Evolutionary conservation across 2,888 invertebrate species (phyloP).

Genomic region (Melanargia galathea): DNA sequence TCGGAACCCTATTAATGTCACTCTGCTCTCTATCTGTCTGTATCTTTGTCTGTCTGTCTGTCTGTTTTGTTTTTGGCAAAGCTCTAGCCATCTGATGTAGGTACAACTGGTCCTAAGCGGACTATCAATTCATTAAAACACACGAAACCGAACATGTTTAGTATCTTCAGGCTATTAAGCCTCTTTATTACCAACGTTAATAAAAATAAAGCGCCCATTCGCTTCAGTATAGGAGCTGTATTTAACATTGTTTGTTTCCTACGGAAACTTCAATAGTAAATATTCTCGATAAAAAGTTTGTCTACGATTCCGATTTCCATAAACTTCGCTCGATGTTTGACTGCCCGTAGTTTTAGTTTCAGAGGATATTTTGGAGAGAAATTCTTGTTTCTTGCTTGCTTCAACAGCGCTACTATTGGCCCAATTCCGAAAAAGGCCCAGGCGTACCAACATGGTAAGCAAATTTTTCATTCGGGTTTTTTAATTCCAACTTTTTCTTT

Average conservation of each 20-base stretch:
- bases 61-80: too few species aligned
- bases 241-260: constrained; percentile 25
- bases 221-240: constrained; percentile 2
- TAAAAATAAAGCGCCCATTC: constrained; percentile 8
- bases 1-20: too few species aligned
- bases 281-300: constrained; percentile 23
- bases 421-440: not conserved
- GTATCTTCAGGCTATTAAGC: not conserved
- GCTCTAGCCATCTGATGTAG: too few species aligned
- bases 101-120: too few species aligned
- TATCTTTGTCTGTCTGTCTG: too few species aligned
- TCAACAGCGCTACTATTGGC: constrained; percentile 11
- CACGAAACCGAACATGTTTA: not conserved
- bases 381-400: constrained; percentile 18
- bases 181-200: constrained; percentile 7
- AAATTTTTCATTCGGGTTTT: not conserved
- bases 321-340: constrained; percentile 19
- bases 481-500: too few species aligned
- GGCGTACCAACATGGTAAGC: not conserved
- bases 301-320: constrained; percentile 21
- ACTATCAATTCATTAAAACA: not conserved
- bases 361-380: constrained; percentile 14
- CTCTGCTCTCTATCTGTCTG: too few species aligned
- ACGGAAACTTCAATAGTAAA: constrained; percentile 22
- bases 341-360: constrained; percentile 17